Base-by-base conservation (phyloP, 2,888 invertebrate species). In the Trichogramma dendrolimi region DNA sequence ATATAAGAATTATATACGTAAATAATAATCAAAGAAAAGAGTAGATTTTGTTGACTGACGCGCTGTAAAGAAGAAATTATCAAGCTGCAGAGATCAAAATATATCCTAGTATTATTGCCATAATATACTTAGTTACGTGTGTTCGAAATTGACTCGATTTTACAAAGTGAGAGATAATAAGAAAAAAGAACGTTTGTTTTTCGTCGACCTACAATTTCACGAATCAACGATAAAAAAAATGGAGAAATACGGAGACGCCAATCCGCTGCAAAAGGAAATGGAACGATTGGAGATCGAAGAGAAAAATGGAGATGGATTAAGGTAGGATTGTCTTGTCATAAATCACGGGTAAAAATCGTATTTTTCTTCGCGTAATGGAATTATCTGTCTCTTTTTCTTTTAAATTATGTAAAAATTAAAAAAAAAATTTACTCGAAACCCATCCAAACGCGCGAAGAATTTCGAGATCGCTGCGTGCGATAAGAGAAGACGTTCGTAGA, bases 271-370 rank as follows among this genome's bases (percentile, higher is more conserved):
- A 66, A 78, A 78, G 71, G 79, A 78, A 66, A 74, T 78, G 74
- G 78, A 78, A 61, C 73, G 75, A 48, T 67, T 78, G 67, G 78
- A 78, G 62, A 74, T 78, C 65, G 78, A 78, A 63, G 79, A 78
- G 63, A 78, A 78, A 67, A 78, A 77, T 65, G 76, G 75, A 66
- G 78, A 78, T 61, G 72, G 72, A 55, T 68, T 70, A 67, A 77
- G 78, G 79, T 78, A 78, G 75, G 62, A 47, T 52, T 46, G 8
- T 27, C 27, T 27, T 27, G 27, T 27, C 27, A 27, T 27, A 27
- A 27, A 27, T 27, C 27, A 27, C 27, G 27, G 27, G 27, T 27
- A 27, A 27, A 56, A 39, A 55, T 56, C 40, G 39, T 56, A 56
- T 39, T 41, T 48, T 56, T 39, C 38, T 47, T 43, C 48, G 47